Conservation (phyloP, 2,888 invertebrate species). For the Lasioglossum oenotherae region DNA sequence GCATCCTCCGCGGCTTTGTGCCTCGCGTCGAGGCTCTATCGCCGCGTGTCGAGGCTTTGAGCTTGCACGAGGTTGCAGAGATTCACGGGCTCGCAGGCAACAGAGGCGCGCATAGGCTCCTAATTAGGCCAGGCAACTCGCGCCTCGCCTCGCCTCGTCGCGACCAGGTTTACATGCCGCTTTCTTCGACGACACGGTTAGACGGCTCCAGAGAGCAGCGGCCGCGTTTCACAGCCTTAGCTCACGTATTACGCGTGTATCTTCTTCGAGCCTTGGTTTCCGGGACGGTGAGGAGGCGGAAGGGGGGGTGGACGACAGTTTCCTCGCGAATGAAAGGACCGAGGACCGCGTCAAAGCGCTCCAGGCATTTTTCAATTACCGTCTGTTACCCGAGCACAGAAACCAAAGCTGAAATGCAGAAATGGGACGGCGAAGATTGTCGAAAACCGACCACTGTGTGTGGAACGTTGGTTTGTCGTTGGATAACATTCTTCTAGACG, state of each 20-base stretch:
- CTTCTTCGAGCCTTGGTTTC: not conserved
- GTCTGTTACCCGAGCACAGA: not conserved
- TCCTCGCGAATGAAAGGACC: conserved; percentile 1
- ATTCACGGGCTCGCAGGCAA: conserved; percentile 6
- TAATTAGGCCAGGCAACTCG: conserved; percentile 53
- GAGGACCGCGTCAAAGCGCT: conserved; percentile 2
- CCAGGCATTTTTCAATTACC: conserved; percentile 1
- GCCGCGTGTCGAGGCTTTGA: conserved; percentile 35
- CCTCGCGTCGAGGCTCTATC: conserved; percentile 26
- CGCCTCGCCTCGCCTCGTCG: not conserved
- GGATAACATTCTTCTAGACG: not conserved
- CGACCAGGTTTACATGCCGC: conserved; percentile 6
- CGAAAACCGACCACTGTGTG: not conserved
- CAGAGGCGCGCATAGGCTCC: conserved; percentile 36
- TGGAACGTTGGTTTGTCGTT: not conserved
- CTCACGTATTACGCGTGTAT: not conserved
- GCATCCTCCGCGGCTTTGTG: conserved; percentile 49
- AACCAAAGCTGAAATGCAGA: not conserved
- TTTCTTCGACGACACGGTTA: conserved; percentile 14
- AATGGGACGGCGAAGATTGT: not conserved
- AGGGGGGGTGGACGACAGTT: not conserved
- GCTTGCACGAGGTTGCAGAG: conserved; percentile 7
- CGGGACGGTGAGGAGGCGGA: not conserved
- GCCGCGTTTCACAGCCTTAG: conserved; percentile 3
- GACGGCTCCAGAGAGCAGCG: not conserved